Base-by-base conservation (phyloP, 2,113 vertebrate species). In the Pterocles gutturalis region DNA sequence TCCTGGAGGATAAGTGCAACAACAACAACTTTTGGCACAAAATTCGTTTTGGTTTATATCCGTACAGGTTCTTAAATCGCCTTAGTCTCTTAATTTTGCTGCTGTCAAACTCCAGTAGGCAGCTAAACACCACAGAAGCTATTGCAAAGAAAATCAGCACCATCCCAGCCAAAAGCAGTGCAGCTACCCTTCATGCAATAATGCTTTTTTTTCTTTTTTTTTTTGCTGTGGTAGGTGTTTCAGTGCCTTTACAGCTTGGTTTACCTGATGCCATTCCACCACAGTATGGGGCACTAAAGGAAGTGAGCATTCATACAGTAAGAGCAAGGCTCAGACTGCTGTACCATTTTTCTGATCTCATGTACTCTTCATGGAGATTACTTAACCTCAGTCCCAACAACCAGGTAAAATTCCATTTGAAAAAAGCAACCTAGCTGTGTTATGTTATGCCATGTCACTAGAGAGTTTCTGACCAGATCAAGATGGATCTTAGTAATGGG, bases 331-430 rank as follows among this genome's bases (percentile, higher is more conserved):
- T 99, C 18, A 97, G 99, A 29, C 97, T 99, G 53, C 98, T 99
- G 4, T 99, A 99, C 95, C 98, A 99, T 85, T 99, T 99, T 94
- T 99, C 99, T 13, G 99, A 99, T 94, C 98, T 99, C 96, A 99
- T 99, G 99, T 99, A 99, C 65, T 99, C 98, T 4, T 99, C 99
- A 0, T 99, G 99, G 99, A 97, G 99, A 88, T 93, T 99, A 4
- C 97, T 99, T 49, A 99, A 99, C 78, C 99, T 99, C 87, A 99
- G 98, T 84, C 99, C 99, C 79, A 99, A 99, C 92, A 99, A 98
- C 78, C 99, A 99, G 99, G 99, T 99, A 97, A 97, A 36, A n/a
- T 26, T 15, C 26, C 13, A 17, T 70, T 48, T 53, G 5, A 14
- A 26, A 38, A 71, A 57, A 36, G 64, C 21, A 45, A 0, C 7